These are phyloP conservation scores for Anastrepha ludens DNA, from an alignment of 1,140 invertebrate genomes.

Conservation along the genomic window DNA sequence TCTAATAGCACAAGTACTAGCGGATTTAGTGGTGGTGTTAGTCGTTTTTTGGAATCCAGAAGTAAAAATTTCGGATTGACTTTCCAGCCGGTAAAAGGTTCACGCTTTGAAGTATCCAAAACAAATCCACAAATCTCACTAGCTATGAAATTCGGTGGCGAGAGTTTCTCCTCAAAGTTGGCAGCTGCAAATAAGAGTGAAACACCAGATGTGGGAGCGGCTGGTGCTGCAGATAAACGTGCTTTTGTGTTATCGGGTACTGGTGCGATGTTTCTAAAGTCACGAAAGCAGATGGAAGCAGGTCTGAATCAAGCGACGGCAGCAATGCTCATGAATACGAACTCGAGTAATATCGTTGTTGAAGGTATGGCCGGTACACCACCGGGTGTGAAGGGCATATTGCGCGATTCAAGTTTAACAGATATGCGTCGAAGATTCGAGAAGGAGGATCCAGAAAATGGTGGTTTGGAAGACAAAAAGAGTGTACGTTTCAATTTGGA, in stretches of 20 bases:
- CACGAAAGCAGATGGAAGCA: conserved; percentile 66
- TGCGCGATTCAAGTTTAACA: conserved; percentile 80
- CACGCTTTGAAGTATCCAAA: conserved; percentile 65
- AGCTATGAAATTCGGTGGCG: conserved; percentile 50
- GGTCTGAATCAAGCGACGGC: conserved; percentile 46
- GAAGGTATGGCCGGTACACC: conserved; percentile 72
- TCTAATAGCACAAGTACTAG: conserved; percentile 57
- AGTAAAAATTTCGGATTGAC: conserved; percentile 64
- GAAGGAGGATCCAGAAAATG: conserved; percentile 59
- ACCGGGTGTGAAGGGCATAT: conserved; percentile 79
- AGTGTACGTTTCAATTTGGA: conserved; percentile 81
- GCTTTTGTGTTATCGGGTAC: conserved; percentile 65
- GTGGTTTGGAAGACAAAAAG: conserved; percentile 79
- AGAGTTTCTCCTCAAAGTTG: conserved; percentile 41
- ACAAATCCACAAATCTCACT: conserved; percentile 64
- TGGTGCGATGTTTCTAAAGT: conserved; percentile 83
- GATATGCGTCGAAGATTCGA: conserved; percentile 71
- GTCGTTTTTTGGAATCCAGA: conserved; percentile 66
- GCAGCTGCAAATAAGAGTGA: conserved; percentile 2
- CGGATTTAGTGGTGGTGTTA: conserved; percentile 66
- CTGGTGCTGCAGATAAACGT: conserved; percentile 56
- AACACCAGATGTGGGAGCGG: not conserved
- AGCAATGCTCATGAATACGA: conserved; percentile 19
- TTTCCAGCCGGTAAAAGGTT: conserved; percentile 65
- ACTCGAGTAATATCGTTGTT: conserved; percentile 32